Conservation (phyloP, 2,113 vertebrate genomes). For the Podarcis raffonei region DNA sequence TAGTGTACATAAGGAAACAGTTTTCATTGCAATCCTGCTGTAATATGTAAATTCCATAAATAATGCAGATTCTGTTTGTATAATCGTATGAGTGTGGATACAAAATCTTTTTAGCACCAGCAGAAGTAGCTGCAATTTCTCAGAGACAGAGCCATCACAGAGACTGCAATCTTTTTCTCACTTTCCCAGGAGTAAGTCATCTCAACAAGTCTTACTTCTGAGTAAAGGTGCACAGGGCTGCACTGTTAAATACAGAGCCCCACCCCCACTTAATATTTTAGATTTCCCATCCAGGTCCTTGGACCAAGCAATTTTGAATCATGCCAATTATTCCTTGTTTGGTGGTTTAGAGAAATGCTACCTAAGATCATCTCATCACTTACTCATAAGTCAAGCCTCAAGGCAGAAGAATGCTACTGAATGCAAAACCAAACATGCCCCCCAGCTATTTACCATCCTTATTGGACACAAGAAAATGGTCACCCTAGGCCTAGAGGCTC, state of each 20-base stretch:
- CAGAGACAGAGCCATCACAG: not conserved
- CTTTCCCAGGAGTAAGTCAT: too few species aligned
- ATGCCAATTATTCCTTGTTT: not conserved
- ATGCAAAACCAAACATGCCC: slow-evolving; percentile 67
- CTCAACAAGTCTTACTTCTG: too few species aligned
- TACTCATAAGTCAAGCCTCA: slow-evolving; percentile 61
- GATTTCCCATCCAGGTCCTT: not conserved
- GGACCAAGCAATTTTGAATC: not conserved
- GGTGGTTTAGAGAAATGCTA: not conserved
- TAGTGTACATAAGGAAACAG: not conserved
- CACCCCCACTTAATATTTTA: not conserved
- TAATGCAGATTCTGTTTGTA: not conserved
- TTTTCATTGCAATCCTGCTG: not conserved
- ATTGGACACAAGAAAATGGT: slow-evolving; percentile 67
- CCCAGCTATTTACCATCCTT: slow-evolving; percentile 72
- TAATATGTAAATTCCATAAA: not conserved
- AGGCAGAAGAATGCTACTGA: slow-evolving; percentile 63
- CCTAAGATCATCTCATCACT: slow-evolving; percentile 51
- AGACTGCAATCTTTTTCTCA: too few species aligned
- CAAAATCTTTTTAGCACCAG: not conserved
- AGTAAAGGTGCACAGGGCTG: too few species aligned
- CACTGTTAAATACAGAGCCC: not conserved
- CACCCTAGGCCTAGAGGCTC: slow-evolving; percentile 68
- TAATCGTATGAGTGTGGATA: not conserved
- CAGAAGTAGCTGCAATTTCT: not conserved